Evolutionary conservation across 2,113 vertebrate genomes (phyloP).

Genomic region (Okapia johnstoni): DNA sequence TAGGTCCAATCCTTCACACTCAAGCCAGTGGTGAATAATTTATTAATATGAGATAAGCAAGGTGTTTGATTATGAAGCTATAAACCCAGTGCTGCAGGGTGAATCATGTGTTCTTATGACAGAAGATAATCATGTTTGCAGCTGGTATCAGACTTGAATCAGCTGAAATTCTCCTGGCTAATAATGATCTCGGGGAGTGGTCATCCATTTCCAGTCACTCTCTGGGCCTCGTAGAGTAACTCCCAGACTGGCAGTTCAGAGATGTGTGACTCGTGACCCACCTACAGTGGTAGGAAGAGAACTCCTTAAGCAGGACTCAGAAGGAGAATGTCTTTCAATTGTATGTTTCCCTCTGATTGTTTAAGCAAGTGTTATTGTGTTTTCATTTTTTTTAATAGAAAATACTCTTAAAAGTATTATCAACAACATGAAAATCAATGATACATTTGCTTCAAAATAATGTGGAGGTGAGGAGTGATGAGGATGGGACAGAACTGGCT

Average conservation of each 20-base stretch:
- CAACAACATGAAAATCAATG: neutral
- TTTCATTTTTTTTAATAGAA: neutral
- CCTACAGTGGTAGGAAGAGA: neutral
- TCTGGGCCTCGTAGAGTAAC: neutral
- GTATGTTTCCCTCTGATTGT: neutral
- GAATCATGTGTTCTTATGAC: constrained; percentile 5
- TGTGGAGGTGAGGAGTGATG: neutral
- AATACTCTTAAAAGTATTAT: neutral
- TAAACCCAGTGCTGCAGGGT: neutral
- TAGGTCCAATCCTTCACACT: neutral
- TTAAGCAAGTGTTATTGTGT: neutral
- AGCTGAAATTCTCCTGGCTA: neutral
- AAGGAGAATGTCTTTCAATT: neutral
- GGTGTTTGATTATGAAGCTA: neutral
- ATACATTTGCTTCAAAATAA: constrained; percentile 11
- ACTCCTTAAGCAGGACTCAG: neutral
- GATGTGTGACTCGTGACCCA: rapidly evolving
- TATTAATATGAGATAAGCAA: neutral
- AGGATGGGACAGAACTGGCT: neutral
- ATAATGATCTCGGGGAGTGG: neutral
- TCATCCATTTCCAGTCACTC: neutral
- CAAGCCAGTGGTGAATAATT: neutral
- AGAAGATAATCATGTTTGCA: neutral
- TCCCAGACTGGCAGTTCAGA: neutral
- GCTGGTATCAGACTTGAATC: neutral